Percentiles rank a stretch among this genome's conserved stretches.
These are phyloP conservation scores for Lacerta viridis DNA, from an alignment of 2,797 vertebrate genomes.

Conservation along the genomic window DNA sequence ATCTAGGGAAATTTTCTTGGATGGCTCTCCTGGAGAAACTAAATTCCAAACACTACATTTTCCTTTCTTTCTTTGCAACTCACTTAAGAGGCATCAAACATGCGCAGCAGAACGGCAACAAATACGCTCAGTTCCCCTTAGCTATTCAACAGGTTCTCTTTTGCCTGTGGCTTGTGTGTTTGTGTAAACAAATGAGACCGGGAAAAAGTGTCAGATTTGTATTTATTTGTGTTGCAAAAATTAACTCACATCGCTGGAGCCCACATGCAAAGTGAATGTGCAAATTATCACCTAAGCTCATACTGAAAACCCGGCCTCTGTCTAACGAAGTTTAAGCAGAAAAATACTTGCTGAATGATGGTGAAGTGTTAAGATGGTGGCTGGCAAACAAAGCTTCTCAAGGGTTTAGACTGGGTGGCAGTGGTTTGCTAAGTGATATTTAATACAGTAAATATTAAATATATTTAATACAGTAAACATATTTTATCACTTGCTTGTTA, in stretches of 20 bases:
- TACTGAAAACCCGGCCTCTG: not conserved
- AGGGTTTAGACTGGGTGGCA: not conserved
- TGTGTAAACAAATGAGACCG: conserved; percentile 7
- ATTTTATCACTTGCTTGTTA: not conserved
- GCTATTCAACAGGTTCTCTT: not conserved
- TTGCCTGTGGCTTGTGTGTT: not conserved
- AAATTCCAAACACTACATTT: conserved; percentile 11
- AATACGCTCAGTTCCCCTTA: not conserved
- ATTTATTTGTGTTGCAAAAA: conserved; percentile 6
- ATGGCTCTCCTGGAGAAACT: not conserved
- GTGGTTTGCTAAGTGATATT: too few relatives aligned
- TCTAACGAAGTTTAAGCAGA: not conserved
- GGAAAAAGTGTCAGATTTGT: not conserved
- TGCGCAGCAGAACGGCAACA: not conserved
- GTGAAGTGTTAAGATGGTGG: not conserved
- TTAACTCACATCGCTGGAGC: not conserved
- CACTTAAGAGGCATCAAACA: not conserved
- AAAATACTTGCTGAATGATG: not conserved
- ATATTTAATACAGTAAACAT: not conserved
- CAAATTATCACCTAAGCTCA: not conserved
- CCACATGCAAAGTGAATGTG: not conserved
- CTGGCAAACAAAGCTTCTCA: too few relatives aligned
- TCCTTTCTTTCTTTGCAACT: not conserved
- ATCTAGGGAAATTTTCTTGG: conserved; percentile 14
- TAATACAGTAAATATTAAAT: too few relatives aligned